A percentile compares a stretch with the other conserved stretches of the same genome.
phyloP scores from a whole-genome alignment of 1,140 invertebrate genomes.

The Dryas iulia region DNA sequence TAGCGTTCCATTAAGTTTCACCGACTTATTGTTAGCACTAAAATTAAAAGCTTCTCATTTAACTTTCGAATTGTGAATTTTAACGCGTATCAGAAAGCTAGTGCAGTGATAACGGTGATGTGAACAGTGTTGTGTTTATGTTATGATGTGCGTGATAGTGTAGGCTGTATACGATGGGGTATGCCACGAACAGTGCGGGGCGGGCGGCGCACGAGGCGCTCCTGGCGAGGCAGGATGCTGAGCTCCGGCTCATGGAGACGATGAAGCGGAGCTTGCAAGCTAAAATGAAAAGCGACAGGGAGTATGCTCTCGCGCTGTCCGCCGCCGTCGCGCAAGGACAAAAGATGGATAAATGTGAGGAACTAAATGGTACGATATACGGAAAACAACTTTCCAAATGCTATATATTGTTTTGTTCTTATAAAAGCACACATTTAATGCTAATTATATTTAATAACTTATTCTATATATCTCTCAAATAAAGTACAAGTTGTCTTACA shows the following conservation, averaged over 20 bases:
- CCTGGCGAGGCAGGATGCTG: conserved; percentile 92
- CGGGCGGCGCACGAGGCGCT: conserved; percentile 92
- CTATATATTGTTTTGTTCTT: neutral
- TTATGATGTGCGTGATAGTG: conserved; percentile 68
- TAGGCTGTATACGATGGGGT: conserved; percentile 86
- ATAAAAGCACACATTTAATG: neutral
- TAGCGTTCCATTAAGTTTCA: conserved; percentile 43
- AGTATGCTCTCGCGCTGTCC: conserved; percentile 91
- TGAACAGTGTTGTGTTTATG: conserved; percentile 74
- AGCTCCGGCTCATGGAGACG: conserved; percentile 92
- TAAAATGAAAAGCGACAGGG: conserved; percentile 94
- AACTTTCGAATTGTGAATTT: neutral
- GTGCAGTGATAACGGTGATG: conserved; percentile 73
- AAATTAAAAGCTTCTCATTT: conserved; percentile 32
- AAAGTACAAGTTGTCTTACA: neutral
- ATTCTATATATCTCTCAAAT: too few species aligned
- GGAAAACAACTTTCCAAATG: conserved; percentile 20
- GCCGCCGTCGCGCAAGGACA: conserved; percentile 89
- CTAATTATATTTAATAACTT: neutral
- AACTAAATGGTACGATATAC: conserved; percentile 83
- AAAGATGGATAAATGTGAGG: conserved; percentile 90
- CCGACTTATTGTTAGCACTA: conserved; percentile 36
- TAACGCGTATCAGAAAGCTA: conserved; percentile 49
- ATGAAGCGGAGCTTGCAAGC: conserved; percentile 91
- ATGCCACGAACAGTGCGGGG: conserved; percentile 90